phyloP scores from a whole-genome alignment of 2,888 invertebrate species.

The Stegophylla sp. region DNA sequence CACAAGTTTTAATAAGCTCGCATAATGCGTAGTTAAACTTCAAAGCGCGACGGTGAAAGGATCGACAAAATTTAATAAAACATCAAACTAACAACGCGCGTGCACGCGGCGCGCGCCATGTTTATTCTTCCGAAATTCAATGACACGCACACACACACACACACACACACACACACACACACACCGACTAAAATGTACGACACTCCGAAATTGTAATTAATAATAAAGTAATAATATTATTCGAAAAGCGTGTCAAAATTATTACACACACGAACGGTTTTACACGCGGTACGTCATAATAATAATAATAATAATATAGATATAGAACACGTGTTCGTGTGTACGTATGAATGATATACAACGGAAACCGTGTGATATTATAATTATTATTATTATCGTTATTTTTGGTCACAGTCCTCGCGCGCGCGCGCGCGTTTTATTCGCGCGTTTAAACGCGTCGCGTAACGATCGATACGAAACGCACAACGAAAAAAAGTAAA shows the following conservation, averaged over 20 bases:
- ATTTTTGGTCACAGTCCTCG: no score
- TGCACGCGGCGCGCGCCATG: neutral
- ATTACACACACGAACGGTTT: neutral
- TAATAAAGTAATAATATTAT: neutral
- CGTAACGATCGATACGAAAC: no score
- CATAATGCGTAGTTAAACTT: conserved; percentile 42
- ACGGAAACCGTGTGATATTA: no score
- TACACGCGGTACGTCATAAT: no score
- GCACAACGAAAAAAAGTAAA: no score
- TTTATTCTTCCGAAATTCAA: conserved; percentile 1
- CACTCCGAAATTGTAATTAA: neutral
- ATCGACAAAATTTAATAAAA: conserved; percentile 45
- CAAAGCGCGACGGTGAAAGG: conserved; percentile 1
- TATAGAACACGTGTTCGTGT: no score
- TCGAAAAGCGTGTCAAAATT: neutral
- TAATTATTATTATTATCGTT: no score
- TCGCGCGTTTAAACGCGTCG: no score
- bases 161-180: neutral
- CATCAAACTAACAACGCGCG: neutral
- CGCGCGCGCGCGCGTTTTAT: no score
- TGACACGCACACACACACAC: neutral
- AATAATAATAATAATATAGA: no score
- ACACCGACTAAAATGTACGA: neutral
- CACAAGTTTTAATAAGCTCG: conserved; percentile 40
- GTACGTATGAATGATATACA: no score